Percentiles rank a stretch among this genome's conserved stretches.
Evolutionary conservation across 2,888 invertebrate genomes (phyloP).

Genomic region (Lobophora halterata): DNA sequence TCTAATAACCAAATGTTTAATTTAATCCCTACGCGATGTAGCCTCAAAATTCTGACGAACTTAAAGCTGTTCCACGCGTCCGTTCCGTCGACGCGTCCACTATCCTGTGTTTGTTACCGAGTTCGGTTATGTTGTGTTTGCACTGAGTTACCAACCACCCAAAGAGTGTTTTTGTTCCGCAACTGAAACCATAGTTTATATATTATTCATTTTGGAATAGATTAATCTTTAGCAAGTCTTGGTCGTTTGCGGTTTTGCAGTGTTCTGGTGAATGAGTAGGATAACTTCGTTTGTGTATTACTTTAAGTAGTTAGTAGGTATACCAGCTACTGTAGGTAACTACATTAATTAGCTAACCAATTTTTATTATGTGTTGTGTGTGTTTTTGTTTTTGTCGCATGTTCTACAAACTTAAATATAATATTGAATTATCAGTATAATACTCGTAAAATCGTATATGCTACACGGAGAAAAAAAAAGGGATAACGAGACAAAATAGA

Average conservation of each 20-base stretch:
- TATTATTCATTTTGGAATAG: slow-evolving; percentile 45
- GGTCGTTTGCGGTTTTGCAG: slow-evolving; percentile 25
- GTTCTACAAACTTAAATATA: no score
- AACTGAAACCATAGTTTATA: slow-evolving; percentile 42
- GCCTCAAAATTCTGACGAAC: slow-evolving; percentile 6
- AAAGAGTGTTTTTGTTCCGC: slow-evolving; percentile 41
- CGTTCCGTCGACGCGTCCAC: slow-evolving; percentile 9
- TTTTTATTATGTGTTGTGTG: no score
- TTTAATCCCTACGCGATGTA: background rate
- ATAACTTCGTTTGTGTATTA: background rate
- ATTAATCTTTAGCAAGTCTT: slow-evolving; percentile 38
- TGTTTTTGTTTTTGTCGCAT: no score
- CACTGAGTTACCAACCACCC: slow-evolving; percentile 26
- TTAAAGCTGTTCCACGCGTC: slow-evolving; percentile 6
- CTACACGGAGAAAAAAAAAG: no score
- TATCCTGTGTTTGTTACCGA: slow-evolving; percentile 15
- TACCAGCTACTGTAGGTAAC: no score
- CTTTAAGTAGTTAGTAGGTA: no score
- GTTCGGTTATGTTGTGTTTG: slow-evolving; percentile 25
- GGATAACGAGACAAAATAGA: no score
- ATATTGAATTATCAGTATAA: no score
- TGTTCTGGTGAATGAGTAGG: slow-evolving; percentile 9
- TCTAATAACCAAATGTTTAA: slow-evolving; percentile 1
- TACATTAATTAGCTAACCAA: no score
- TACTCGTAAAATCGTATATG: no score